Conservation (phyloP, 2,888 invertebrate species). For the Liodrosophila aerea region DNA sequence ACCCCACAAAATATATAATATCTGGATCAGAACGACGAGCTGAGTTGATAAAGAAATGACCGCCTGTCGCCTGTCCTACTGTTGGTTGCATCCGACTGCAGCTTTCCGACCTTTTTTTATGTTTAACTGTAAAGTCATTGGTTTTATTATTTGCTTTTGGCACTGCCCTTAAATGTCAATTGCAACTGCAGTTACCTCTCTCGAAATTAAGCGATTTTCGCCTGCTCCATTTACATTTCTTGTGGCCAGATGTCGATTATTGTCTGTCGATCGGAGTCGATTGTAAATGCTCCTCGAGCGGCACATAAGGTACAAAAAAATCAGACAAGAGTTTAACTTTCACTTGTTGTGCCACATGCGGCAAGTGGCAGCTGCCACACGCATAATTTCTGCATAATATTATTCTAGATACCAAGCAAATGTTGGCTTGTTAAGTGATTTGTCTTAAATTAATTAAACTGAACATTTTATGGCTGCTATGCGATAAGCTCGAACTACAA, state of each 20-base stretch:
- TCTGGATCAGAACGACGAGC: no score
- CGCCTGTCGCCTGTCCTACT: no score
- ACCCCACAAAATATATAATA: no score
- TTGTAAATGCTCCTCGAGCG: conserved; percentile 45
- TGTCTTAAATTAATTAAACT: conserved; percentile 62
- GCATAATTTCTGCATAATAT: neutral
- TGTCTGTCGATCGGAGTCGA: conserved; percentile 46
- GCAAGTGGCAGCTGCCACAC: conserved; percentile 8
- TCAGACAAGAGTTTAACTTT: conserved; percentile 41
- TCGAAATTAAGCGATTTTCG: conserved; percentile 71
- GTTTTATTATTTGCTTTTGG: no score
- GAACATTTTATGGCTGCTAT: conserved; percentile 49
- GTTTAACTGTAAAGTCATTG: conserved; percentile 47
- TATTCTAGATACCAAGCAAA: conserved; percentile 11
- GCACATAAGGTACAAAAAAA: conserved; percentile 10
- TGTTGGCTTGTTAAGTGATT: conserved; percentile 60
- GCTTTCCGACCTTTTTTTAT: no score
- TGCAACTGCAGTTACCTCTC: conserved; percentile 31
- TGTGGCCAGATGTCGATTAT: conserved; percentile 60
- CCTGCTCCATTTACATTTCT: conserved; percentile 65
- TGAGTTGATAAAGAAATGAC: no score
- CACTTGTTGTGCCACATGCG: conserved; percentile 56
- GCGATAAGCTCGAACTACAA: conserved; percentile 41
- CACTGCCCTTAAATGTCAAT: conserved; percentile 44
- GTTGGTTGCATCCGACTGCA: no score